These are phyloP conservation scores for Oncorhynchus mykiss DNA, from an alignment of 2,113 vertebrate species.

Conservation along the genomic window DNA sequence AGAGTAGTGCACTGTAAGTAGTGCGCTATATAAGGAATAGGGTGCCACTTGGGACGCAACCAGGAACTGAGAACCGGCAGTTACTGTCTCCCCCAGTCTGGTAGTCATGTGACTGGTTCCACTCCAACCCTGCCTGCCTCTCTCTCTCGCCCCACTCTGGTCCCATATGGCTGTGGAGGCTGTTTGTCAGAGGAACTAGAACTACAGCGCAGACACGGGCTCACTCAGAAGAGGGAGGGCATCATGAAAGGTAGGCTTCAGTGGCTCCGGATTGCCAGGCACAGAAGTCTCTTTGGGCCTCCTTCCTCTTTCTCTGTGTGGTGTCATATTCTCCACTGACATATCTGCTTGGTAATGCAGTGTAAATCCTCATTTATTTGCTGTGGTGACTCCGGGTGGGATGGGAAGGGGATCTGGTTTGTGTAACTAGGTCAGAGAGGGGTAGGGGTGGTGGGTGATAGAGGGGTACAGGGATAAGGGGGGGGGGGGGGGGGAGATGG, in stretches of 20 bases:
- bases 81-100: not conserved
- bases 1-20: no score
- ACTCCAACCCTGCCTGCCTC: not conserved
- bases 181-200: not conserved
- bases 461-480: not conserved
- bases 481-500: not conserved
- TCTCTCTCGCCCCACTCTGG: not conserved
- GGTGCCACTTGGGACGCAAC: no score
- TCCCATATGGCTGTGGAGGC: not conserved
- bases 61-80: not conserved
- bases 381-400: not conserved
- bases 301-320: not conserved
- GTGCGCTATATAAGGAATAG: no score
- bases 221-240: not conserved
- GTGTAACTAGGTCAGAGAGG: slow-evolving; percentile 23
- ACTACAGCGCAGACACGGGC: not conserved
- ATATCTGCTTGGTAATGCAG: slow-evolving; percentile 30
- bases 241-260: slow-evolving; percentile 48
- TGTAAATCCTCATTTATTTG: slow-evolving; percentile 32
- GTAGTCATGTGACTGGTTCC: not conserved
- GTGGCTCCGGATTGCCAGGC: not conserved
- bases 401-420: slow-evolving; percentile 25
- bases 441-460: slow-evolving; percentile 8
- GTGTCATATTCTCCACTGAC: slow-evolving; percentile 4
- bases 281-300: not conserved